These are phyloP conservation scores for Siderastrea radians DNA, from an alignment of 92 coral and sea anemone species.

Conservation along the genomic window DNA sequence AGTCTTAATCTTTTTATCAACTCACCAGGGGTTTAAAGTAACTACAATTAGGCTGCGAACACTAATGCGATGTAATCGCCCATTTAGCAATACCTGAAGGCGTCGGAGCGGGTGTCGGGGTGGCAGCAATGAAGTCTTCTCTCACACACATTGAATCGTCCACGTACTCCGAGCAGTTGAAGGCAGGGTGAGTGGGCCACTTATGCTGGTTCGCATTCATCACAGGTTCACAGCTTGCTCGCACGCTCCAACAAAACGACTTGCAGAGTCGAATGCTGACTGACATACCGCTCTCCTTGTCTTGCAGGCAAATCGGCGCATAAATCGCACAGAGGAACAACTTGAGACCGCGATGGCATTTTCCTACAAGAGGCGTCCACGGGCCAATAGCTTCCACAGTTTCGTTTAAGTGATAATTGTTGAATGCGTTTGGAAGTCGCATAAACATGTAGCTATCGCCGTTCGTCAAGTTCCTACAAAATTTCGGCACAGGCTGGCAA, in stretches of 20 bases:
- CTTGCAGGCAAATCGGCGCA: conserved; percentile 85
- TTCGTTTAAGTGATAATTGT: conserved; percentile 43
- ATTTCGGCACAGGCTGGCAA: conserved; percentile 22
- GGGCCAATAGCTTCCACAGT: conserved; percentile 36
- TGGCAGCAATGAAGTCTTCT: conserved; percentile 22
- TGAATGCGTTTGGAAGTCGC: conserved; percentile 72
- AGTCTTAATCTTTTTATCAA: not conserved
- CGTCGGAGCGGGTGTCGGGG: conserved; percentile 6
- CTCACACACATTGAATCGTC: conserved; percentile 69
- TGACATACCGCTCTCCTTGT: not conserved
- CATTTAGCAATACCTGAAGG: conserved; percentile 29
- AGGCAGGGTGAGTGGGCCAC: conserved; percentile 71
- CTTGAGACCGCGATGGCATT: conserved; percentile 44
- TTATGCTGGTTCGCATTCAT: conserved; percentile 61
- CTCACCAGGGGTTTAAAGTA: not conserved
- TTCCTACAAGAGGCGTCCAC: conserved; percentile 64
- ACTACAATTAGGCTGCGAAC: conserved; percentile 2
- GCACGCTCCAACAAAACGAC: conserved; percentile 72
- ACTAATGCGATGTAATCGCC: conserved; percentile 11
- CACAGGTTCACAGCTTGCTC: conserved; percentile 77
- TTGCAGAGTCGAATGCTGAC: conserved; percentile 68
- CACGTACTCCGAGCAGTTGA: conserved; percentile 63
- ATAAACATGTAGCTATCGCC: conserved; percentile 51
- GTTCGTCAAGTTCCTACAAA: conserved; percentile 57
- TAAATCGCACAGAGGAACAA: conserved; percentile 84